phyloP scores from a whole-genome alignment of 2,113 vertebrate genomes.

The Pyxicephalus adspersus region DNA sequence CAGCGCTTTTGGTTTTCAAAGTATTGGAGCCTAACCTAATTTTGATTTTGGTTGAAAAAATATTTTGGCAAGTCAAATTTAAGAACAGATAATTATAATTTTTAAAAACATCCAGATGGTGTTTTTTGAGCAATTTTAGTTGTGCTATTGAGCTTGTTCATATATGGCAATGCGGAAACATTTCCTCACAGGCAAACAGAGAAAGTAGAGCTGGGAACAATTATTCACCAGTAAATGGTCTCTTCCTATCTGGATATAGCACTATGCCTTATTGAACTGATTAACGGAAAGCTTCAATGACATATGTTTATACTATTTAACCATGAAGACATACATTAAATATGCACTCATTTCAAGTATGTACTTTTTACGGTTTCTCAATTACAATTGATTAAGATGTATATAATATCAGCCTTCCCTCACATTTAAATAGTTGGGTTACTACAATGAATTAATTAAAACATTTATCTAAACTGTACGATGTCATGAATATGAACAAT shows the following conservation, averaged over 20 bases:
- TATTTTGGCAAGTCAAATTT: too few relatives aligned
- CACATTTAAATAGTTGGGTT: neutral
- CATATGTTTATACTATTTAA: constrained; percentile 7
- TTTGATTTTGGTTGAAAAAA: too few relatives aligned
- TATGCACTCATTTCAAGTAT: neutral
- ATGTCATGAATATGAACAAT: too few relatives aligned
- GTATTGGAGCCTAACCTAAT: too few relatives aligned
- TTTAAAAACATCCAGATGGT: too few relatives aligned
- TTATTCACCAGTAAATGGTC: neutral
- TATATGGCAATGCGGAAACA: constrained; percentile 23
- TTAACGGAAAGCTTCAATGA: constrained; percentile 17
- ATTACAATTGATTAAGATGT: constrained; percentile 1
- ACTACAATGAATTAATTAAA: neutral
- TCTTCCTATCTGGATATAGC: constrained; percentile 30
- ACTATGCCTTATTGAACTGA: constrained; percentile 27
- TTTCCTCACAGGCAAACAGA: constrained; percentile 7
- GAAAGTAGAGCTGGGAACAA: constrained; percentile 14
- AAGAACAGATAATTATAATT: too few relatives aligned
- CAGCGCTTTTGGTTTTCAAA: too few relatives aligned
- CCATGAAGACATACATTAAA: neutral
- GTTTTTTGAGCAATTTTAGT: too few relatives aligned
- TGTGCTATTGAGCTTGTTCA: neutral
- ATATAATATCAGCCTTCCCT: neutral
- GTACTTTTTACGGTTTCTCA: neutral
- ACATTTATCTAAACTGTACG: neutral